Conservation (phyloP, 2,113 vertebrate genomes). For the Pedetes capensis region DNA sequence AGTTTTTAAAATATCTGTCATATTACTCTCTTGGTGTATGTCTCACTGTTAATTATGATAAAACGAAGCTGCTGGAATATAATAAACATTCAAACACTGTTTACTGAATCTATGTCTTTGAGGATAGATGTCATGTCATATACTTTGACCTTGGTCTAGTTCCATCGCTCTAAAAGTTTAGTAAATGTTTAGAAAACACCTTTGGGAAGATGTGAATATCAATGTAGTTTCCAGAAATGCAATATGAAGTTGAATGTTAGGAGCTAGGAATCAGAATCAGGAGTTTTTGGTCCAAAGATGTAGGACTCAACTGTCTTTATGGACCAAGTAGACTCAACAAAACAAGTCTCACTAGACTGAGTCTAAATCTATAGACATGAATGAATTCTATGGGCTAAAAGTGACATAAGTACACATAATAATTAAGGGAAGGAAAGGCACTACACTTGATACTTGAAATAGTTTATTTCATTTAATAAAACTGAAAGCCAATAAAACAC, state of each 20-base stretch:
- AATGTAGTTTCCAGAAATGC: background rate
- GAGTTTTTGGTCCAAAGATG: background rate
- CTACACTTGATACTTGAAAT: background rate
- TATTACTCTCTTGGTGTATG: background rate
- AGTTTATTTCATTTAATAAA: slow-evolving; percentile 4
- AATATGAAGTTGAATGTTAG: background rate
- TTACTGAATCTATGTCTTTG: background rate
- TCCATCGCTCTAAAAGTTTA: background rate
- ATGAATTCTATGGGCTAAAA: background rate
- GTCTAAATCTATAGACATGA: background rate
- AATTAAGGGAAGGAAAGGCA: background rate
- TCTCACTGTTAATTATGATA: background rate
- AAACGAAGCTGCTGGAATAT: background rate
- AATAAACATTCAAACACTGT: background rate
- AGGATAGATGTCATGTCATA: background rate
- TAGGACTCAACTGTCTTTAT: background rate
- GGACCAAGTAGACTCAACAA: background rate
- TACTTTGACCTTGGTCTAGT: background rate
- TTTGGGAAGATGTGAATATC: background rate
- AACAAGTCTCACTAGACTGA: background rate
- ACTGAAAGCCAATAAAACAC: background rate
- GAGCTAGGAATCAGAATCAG: background rate
- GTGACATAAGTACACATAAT: background rate
- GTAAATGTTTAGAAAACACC: background rate
- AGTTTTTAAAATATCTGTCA: background rate